Evolutionary conservation across 2,888 invertebrate genomes (phyloP).

Genomic region (Acholoe squamosa): DNA sequence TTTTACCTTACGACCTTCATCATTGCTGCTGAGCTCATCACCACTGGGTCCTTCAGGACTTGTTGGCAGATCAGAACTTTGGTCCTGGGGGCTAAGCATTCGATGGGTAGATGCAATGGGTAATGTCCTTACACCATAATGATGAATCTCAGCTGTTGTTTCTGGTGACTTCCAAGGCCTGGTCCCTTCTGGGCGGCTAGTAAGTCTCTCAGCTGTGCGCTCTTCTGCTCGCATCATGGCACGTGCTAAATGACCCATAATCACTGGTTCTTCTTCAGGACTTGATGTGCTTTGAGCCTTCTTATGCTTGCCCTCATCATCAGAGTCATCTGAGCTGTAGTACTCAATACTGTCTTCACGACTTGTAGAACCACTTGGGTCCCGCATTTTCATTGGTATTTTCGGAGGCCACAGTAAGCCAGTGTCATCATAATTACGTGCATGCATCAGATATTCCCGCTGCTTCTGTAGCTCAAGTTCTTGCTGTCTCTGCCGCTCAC

Average conservation of each 20-base stretch:
- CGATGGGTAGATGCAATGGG: neutral
- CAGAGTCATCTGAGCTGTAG: conserved; percentile 42
- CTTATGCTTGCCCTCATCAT: neutral
- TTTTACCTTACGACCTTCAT: conserved; percentile 24
- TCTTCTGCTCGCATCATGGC: conserved; percentile 37
- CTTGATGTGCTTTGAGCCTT: neutral
- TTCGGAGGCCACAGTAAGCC: conserved; percentile 44
- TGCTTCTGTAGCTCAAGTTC: conserved; percentile 33
- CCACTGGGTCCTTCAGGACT: conserved; percentile 11
- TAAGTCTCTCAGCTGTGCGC: neutral
- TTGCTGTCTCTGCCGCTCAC: conserved; percentile 26
- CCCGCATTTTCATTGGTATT: neutral
- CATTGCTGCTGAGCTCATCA: conserved; percentile 37
- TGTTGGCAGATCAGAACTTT: neutral
- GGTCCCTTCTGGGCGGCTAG: neutral
- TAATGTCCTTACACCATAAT: conserved; percentile 34
- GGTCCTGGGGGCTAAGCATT: neutral
- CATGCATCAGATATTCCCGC: conserved; percentile 38
- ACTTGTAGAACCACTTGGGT: neutral
- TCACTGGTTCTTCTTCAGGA: neutral
- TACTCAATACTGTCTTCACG: conserved; percentile 29
- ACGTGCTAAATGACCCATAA: conserved; percentile 11
- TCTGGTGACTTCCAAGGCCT: conserved; percentile 38
- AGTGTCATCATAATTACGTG: conserved; percentile 35
- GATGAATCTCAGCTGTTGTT: conserved; percentile 17